phyloP scores from a whole-genome alignment of 2,797 vertebrate species.

The Sarcoramphus papa region DNA sequence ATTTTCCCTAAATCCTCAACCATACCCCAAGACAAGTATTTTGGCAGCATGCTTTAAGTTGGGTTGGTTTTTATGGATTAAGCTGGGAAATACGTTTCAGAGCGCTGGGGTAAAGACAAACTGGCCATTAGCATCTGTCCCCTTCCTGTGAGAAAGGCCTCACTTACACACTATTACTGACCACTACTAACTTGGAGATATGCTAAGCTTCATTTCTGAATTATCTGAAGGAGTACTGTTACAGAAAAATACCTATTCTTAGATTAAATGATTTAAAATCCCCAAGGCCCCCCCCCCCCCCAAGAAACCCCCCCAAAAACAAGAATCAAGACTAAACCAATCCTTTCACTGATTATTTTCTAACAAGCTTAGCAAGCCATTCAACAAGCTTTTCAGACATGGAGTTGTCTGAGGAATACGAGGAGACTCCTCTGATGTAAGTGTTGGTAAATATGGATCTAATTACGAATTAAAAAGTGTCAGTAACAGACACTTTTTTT shows the following conservation, averaged over 20 bases:
- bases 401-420: not conserved
- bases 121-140: not conserved
- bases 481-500: not conserved
- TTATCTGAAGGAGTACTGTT: not conserved
- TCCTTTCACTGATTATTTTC: not conserved
- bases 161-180: not conserved
- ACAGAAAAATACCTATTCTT: not conserved
- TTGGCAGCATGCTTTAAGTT: not conserved
- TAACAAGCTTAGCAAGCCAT: not conserved
- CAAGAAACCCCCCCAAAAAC: not conserved
- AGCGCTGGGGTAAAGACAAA: not conserved
- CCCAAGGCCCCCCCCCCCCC: not conserved
- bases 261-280: not conserved
- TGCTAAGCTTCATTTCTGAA: not conserved
- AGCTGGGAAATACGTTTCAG: not conserved
- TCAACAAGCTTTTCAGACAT: not conserved
- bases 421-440: not conserved
- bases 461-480: not conserved
- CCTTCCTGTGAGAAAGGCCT: not conserved
- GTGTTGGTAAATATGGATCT: not conserved
- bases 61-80: not conserved
- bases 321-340: not conserved
- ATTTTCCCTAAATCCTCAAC: not conserved
- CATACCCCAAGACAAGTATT: not conserved
- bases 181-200: not conserved